Evolutionary conservation across 2,797 vertebrate species (phyloP).

Genomic region (Acipenser oxyrinchus): DNA sequence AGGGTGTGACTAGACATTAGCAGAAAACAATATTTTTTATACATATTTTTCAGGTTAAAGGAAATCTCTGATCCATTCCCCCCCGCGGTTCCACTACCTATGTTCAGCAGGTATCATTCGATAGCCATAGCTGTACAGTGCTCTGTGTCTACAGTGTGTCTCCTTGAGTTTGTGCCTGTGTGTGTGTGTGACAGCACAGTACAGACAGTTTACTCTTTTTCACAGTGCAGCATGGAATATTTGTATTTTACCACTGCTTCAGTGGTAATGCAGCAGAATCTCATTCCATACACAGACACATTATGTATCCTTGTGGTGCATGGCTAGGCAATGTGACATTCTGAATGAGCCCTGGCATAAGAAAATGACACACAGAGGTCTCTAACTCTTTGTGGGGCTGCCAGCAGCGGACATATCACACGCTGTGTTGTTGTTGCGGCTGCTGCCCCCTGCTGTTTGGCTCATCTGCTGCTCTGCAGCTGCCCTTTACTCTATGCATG

Average conservation of each 20-base stretch:
- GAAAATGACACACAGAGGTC: conserved; percentile 9
- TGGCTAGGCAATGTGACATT: neutral
- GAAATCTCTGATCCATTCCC: no score
- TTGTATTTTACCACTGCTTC: neutral
- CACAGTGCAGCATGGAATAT: no score
- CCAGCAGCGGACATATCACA: conserved; percentile 12
- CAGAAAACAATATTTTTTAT: no score
- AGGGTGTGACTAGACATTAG: no score
- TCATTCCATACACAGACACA: neutral
- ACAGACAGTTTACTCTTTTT: no score
- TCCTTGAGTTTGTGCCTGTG: no score
- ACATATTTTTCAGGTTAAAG: no score
- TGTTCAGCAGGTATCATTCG: no score
- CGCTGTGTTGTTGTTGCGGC: conserved; percentile 26
- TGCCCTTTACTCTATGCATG: conserved; percentile 7
- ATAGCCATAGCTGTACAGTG: no score
- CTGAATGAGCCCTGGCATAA: conserved; percentile 7
- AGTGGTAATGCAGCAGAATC: neutral
- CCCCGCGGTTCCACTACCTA: no score
- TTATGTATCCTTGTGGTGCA: neutral
- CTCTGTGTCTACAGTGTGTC: no score
- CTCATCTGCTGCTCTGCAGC: conserved; percentile 5
- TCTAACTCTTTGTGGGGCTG: conserved; percentile 11
- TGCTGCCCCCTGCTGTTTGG: conserved; percentile 22
- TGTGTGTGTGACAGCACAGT: no score